Percentiles rank a stretch among this genome's conserved stretches.
Conservation (phyloP, 2,888 invertebrate genomes). For the Ischnus inquisitorius region DNA sequence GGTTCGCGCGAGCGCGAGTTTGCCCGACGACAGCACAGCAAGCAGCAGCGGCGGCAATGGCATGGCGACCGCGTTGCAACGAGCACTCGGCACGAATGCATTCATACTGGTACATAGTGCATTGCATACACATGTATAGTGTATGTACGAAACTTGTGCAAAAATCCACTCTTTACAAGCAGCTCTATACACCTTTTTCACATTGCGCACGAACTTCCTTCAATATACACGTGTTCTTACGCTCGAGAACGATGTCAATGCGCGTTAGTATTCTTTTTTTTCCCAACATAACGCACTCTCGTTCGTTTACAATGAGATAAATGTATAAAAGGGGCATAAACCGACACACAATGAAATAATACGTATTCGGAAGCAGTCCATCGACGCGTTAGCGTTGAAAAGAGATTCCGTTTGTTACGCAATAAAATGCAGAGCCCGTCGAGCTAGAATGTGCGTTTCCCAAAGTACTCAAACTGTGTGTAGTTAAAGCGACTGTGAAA, state of each 20-base stretch:
- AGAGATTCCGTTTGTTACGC: constrained; percentile 7
- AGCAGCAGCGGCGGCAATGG: constrained; percentile 69
- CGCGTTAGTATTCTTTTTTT: neutral
- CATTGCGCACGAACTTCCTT: constrained; percentile 3
- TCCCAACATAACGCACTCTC: neutral
- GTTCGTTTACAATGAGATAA: neutral
- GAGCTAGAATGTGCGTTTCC: neutral
- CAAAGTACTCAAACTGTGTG: neutral
- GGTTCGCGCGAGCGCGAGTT: constrained; percentile 26
- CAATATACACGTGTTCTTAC: neutral
- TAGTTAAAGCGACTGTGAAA: constrained; percentile 4
- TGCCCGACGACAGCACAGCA: constrained; percentile 49
- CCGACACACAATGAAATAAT: neutral
- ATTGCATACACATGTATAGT: neutral
- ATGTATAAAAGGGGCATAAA: neutral
- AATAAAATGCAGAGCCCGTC: neutral
- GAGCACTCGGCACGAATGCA: constrained; percentile 9
- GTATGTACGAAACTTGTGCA: constrained; percentile 1
- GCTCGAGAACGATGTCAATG: constrained; percentile 7
- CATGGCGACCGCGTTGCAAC: constrained; percentile 40
- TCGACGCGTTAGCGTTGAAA: neutral
- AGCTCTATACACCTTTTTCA: neutral
- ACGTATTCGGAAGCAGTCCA: neutral
- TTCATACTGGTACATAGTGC: neutral
- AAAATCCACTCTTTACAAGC: neutral